Conservation (phyloP, 2,888 invertebrate genomes). For the Notodonta dromedarius region DNA sequence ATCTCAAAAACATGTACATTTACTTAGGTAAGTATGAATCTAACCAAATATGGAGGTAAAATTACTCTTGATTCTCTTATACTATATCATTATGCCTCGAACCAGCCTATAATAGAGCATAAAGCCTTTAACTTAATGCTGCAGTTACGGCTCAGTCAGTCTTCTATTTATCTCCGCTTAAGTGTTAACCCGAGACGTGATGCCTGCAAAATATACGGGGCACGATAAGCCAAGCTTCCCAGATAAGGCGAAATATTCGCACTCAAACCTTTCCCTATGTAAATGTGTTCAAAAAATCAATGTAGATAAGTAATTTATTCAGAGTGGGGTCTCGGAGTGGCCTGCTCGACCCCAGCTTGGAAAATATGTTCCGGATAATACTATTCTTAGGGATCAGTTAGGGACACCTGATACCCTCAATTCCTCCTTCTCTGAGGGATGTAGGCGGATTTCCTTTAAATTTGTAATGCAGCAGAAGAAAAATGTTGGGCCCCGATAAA, state of each 20-base stretch:
- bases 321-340: slow-evolving; percentile 59
- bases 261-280: slow-evolving; percentile 46
- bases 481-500: not conserved
- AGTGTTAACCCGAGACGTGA: slow-evolving; percentile 18
- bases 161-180: slow-evolving; percentile 23
- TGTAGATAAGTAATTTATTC: slow-evolving; percentile 75
- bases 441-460: slow-evolving; percentile 58
- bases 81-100: not conserved
- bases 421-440: slow-evolving; percentile 52
- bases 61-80: not conserved
- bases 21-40: not conserved
- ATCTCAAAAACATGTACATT: too few relatives aligned
- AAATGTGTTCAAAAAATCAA: slow-evolving; percentile 55
- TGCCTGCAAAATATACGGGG: slow-evolving; percentile 22
- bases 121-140: slow-evolving; percentile 22
- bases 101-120: slow-evolving; percentile 19
- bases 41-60: not conserved
- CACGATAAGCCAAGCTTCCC: slow-evolving; percentile 25
- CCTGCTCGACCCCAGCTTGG: slow-evolving; percentile 62
- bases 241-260: slow-evolving; percentile 31
- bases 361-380: slow-evolving; percentile 78
- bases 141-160: slow-evolving; percentile 16
- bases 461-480: slow-evolving; percentile 32
- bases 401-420: slow-evolving; percentile 75
- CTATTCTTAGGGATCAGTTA: slow-evolving; percentile 72